A percentile compares a stretch with the other conserved stretches of the same genome.
These are phyloP conservation scores for Graptemys geographica DNA, from an alignment of 2,797 vertebrate genomes.

Conservation along the genomic window DNA sequence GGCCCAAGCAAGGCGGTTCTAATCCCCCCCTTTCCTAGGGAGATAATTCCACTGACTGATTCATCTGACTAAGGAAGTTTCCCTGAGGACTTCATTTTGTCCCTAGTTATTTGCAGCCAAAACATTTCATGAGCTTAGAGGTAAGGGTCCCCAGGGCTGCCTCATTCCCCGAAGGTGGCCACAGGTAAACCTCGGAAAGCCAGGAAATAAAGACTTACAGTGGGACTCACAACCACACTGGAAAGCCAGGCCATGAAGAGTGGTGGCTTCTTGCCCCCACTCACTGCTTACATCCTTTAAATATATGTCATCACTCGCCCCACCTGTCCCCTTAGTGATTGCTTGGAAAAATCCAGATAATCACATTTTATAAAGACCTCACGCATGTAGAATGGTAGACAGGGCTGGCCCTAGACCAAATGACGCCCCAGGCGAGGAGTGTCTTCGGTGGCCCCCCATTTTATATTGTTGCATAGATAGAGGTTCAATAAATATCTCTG, in stretches of 20 bases:
- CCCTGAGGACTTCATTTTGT: background rate
- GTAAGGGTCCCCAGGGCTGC: background rate
- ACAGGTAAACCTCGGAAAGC: background rate
- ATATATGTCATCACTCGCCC: background rate
- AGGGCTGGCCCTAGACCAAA: too few species aligned
- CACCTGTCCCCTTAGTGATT: background rate
- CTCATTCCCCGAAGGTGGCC: background rate
- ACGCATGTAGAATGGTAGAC: background rate
- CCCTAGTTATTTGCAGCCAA: background rate
- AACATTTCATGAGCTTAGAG: background rate
- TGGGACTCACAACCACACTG: too few species aligned
- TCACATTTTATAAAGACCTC: background rate
- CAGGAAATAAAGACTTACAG: background rate
- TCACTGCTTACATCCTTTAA: background rate
- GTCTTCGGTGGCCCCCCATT: too few species aligned
- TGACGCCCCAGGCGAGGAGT: too few species aligned
- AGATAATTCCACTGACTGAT: background rate
- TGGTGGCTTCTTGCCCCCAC: background rate
- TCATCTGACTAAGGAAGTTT: background rate
- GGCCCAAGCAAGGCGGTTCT: background rate
- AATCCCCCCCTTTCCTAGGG: background rate
- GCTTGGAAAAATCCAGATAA: background rate
- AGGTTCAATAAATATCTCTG: too few species aligned
- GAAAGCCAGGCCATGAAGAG: background rate
- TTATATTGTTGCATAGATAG: too few species aligned